Evolutionary conservation across 2,888 invertebrate genomes (phyloP).

Genomic region (Ernsta delagoae): DNA sequence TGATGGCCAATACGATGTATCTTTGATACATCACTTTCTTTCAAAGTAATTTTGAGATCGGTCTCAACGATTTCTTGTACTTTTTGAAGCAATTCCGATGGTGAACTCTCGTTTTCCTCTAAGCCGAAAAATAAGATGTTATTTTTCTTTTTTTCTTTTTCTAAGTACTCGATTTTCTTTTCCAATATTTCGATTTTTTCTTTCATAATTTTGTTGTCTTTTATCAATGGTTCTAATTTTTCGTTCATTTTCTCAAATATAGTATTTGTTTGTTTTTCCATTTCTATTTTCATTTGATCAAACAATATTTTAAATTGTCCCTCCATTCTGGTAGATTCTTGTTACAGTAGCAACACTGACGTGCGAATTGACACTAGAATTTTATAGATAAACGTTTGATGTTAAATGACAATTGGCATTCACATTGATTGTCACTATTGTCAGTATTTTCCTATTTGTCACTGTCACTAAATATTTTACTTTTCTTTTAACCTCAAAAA

Average conservation of each 20-base stretch:
- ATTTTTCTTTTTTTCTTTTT: slow-evolving; percentile 38
- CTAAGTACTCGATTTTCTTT: slow-evolving; percentile 38
- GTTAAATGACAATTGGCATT: background rate
- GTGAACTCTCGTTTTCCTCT: slow-evolving; percentile 13
- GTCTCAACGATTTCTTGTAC: background rate
- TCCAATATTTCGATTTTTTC: slow-evolving; percentile 38
- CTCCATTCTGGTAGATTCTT: background rate
- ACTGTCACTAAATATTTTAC: too few relatives aligned
- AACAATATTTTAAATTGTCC: slow-evolving; percentile 25
- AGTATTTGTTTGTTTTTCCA: slow-evolving; percentile 38
- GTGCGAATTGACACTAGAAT: background rate
- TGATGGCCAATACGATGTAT: slow-evolving; percentile 1
- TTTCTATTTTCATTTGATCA: slow-evolving; percentile 39
- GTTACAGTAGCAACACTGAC: background rate
- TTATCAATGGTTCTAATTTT: slow-evolving; percentile 36
- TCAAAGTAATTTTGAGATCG: background rate
- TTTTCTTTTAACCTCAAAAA: too few relatives aligned
- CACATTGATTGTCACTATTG: background rate
- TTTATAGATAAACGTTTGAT: background rate
- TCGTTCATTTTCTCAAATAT: slow-evolving; percentile 39
- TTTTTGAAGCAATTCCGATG: background rate
- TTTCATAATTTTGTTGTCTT: slow-evolving; percentile 39
- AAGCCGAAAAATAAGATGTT: slow-evolving; percentile 33
- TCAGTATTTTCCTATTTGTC: too few relatives aligned
- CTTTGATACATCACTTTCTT: background rate